Evolutionary conservation across 2,888 invertebrate species (phyloP).

Genomic region (Hyposoter dolosus): DNA sequence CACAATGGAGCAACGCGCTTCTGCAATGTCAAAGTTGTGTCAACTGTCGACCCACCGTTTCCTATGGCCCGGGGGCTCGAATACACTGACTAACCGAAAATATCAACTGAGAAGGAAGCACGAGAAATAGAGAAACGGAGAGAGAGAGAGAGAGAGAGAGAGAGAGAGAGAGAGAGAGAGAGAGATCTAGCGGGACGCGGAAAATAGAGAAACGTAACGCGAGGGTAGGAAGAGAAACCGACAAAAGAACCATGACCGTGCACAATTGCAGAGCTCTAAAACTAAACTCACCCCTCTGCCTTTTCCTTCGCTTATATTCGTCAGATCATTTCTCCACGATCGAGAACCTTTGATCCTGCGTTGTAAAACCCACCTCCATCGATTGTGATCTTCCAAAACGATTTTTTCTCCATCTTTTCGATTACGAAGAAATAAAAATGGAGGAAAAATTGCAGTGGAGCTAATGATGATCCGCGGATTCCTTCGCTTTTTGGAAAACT

Average conservation of each 20-base stretch:
- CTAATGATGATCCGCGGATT: too few species aligned
- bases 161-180: slow-evolving; percentile 77
- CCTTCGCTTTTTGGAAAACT: too few species aligned
- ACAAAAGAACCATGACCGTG: slow-evolving; percentile 71
- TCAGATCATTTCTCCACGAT: slow-evolving; percentile 15
- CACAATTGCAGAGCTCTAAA: slow-evolving; percentile 26
- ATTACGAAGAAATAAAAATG: background rate
- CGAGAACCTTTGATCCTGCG: background rate
- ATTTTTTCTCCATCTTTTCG: background rate
- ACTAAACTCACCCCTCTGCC: slow-evolving; percentile 21
- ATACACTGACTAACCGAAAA: slow-evolving; percentile 22
- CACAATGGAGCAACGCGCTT: slow-evolving; percentile 80
- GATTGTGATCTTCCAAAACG: background rate
- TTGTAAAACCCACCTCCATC: background rate
- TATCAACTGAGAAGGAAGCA: slow-evolving; percentile 5
- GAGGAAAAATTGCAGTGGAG: too few species aligned
- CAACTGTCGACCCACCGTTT: slow-evolving; percentile 81
- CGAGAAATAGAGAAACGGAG: background rate
- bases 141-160: slow-evolving; percentile 1
- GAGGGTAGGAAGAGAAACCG: slow-evolving; percentile 58
- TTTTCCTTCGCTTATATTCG: slow-evolving; percentile 19
- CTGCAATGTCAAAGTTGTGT: slow-evolving; percentile 81
- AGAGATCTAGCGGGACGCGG: slow-evolving; percentile 23
- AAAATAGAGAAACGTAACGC: slow-evolving; percentile 69
- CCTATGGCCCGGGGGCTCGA: slow-evolving; percentile 33